phyloP scores from a whole-genome alignment of 1,140 invertebrate species.

The Apis laboriosa region DNA sequence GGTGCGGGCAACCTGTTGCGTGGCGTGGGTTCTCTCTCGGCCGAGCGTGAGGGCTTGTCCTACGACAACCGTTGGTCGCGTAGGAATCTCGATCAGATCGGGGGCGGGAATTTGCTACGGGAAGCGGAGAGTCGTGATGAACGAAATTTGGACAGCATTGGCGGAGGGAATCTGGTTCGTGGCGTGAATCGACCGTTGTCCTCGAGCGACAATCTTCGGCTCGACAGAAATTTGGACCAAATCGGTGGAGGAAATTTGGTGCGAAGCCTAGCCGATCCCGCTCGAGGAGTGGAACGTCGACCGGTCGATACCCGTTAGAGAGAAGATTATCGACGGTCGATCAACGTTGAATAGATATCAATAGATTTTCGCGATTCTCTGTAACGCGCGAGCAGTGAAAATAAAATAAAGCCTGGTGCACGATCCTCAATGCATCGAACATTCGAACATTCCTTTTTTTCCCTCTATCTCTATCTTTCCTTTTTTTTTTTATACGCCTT shows the following conservation, averaged over 20 bases:
- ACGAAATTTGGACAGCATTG: constrained; percentile 74
- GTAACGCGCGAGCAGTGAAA: neutral
- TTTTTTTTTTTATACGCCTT: no score
- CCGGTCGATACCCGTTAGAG: no score
- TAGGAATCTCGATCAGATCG: constrained; percentile 75
- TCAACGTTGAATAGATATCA: neutral
- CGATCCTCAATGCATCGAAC: neutral
- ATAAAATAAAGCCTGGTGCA: neutral
- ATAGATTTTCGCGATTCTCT: no score
- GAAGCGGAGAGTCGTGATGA: neutral
- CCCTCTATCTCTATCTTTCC: neutral
- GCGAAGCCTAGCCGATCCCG: constrained; percentile 38
- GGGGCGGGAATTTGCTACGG: constrained; percentile 74
- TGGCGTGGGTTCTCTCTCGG: constrained; percentile 38
- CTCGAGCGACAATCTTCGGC: constrained; percentile 62
- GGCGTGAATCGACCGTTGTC: constrained; percentile 3
- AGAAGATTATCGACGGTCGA: no score
- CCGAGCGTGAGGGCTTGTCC: neutral
- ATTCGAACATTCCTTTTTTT: neutral
- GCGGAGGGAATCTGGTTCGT: constrained; percentile 78
- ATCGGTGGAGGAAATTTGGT: constrained; percentile 79
- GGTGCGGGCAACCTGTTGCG: constrained; percentile 79
- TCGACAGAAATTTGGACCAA: constrained; percentile 68
- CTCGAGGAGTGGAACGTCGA: neutral
- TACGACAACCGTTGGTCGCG: neutral